Evolutionary conservation across 2,888 invertebrate species (phyloP), one percentile per base, ranked within the genome.

Genomic region (Pseudoips prasinana): DNA sequence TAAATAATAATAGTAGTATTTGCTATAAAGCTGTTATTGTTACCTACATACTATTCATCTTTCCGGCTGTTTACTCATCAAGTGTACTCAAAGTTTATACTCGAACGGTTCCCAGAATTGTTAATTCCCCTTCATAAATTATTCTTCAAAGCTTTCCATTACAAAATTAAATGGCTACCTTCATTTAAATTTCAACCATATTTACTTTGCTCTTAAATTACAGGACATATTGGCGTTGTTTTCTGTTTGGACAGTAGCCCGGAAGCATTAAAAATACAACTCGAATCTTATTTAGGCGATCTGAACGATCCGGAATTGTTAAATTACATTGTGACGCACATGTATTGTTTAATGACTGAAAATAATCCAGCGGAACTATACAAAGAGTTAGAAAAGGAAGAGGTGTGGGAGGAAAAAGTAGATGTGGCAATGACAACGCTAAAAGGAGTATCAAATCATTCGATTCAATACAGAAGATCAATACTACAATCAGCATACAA

Each of bases 231-330:
- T 22, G 77, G 77, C 22, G 43, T 60, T n/a, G 61, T 77, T 0
- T 70, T 58, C 29, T 76, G 76, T 39, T 53, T 76, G 39, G 74
- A 75, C 30, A 70, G 74, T 42, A 77, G 78, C 41, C 75, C 78
- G 8, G 74, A 72, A 39, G 62, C 58, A 26, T 39, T 74, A 30
- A 55, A 44, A 25, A 40, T 36, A 10, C 73, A 71, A 31, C 33
- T 77, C 1, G 47, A 66, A n/a, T 50, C 64, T 1, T 50, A 67
- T 35, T 35, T 73, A 17, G 72, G 73, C 1, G 42, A 58, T 5
- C 22, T 63, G 22, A 50, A 58, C 2, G 54, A 64, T 8, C 30
- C 36, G 7, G 45, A 69, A 29, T 42, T 76, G 1, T 64, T 71
- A 45, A 63, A 64, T 18, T 22, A 25, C 7, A 38, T 73, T 6